These are phyloP conservation scores for Ochotona princeps DNA, from an alignment of 2,113 vertebrate genomes.

Conservation along the genomic window DNA sequence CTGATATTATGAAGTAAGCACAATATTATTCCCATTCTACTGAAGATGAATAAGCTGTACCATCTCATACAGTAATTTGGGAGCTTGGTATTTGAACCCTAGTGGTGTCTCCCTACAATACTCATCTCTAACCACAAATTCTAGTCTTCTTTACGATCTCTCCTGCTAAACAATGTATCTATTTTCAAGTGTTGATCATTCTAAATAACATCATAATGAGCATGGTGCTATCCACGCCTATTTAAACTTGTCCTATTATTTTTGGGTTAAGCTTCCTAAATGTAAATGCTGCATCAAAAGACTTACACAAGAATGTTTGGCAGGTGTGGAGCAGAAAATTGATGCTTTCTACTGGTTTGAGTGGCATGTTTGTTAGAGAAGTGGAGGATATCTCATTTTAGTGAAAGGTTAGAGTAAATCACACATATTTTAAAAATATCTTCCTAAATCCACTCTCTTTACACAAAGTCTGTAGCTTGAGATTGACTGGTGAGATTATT, in stretches of 20 bases:
- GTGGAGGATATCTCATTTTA: not conserved
- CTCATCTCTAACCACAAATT: not conserved
- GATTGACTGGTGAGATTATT: not conserved
- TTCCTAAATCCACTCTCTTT: not conserved
- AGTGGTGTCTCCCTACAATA: not conserved
- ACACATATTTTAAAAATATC: not conserved
- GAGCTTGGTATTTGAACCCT: not conserved
- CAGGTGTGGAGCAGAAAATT: not conserved
- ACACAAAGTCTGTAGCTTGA: not conserved
- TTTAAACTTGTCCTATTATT: not conserved
- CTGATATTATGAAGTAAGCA: not conserved
- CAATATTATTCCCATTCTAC: not conserved
- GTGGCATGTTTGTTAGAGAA: conserved; percentile 20
- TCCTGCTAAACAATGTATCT: not conserved
- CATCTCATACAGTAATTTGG: not conserved
- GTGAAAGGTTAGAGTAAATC: not conserved
- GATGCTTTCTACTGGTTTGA: not conserved
- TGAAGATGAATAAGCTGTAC: not conserved
- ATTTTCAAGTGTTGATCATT: not conserved
- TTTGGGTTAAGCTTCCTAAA: not conserved
- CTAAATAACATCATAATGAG: not conserved
- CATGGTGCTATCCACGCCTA: not conserved
- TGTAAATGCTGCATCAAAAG: not conserved
- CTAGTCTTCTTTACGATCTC: not conserved
- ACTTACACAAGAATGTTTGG: not conserved